These are phyloP conservation scores for Apus apus DNA, from an alignment of 2,113 vertebrate species.

Conservation along the genomic window DNA sequence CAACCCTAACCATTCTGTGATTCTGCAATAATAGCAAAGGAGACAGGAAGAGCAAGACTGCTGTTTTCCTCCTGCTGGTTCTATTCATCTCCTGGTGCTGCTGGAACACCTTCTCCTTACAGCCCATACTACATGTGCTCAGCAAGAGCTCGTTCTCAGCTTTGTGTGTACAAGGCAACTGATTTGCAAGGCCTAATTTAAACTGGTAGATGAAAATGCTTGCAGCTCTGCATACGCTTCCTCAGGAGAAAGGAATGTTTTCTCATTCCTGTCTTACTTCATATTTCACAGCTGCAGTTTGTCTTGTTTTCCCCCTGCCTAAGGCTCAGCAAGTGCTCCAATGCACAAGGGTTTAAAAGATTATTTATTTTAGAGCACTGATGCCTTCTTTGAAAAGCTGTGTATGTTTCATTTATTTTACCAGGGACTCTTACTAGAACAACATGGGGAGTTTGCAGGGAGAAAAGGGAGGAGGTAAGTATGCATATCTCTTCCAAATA, in stretches of 20 bases:
- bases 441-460: background rate
- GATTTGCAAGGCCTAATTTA: slow-evolving; percentile 11
- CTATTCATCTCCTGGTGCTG: background rate
- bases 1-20: too few species aligned
- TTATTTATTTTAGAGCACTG: slow-evolving; percentile 37
- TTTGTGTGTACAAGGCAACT: background rate
- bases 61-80: background rate
- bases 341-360: slow-evolving; percentile 28
- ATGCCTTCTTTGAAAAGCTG: slow-evolving; percentile 14
- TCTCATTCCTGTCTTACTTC: slow-evolving; percentile 51
- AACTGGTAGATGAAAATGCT: slow-evolving; percentile 20
- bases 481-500: background rate
- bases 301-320: slow-evolving; percentile 40
- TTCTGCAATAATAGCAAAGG: background rate
- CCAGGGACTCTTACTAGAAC: background rate
- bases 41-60: background rate
- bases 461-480: background rate
- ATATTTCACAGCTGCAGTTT: slow-evolving; percentile 57
- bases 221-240: slow-evolving; percentile 12
- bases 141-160: background rate
- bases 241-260: slow-evolving; percentile 64
- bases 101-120: background rate
- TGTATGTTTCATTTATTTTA: slow-evolving; percentile 14
- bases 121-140: background rate
- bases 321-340: slow-evolving; percentile 41